These are phyloP conservation scores for Erinaceus europaeus DNA, from an alignment of 2,113 vertebrate species.

Conservation along the genomic window DNA sequence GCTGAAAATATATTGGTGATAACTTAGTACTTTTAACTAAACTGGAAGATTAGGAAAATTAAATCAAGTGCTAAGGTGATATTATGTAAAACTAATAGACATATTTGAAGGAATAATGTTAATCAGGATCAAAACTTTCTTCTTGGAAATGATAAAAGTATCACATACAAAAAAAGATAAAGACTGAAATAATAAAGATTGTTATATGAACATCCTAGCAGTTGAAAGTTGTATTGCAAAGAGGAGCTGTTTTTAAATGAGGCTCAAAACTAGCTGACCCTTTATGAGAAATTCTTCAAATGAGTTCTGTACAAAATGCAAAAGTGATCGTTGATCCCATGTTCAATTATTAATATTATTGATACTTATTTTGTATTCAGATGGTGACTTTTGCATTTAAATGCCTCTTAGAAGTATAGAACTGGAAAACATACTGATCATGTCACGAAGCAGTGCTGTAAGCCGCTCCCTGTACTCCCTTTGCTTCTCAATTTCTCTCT, in stretches of 20 bases:
- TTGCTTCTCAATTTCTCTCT: no score
- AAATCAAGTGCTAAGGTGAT: slow-evolving; percentile 30
- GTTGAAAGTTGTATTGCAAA: background rate
- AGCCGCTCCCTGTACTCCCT: background rate
- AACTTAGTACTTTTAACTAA: slow-evolving; percentile 28
- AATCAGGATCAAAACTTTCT: slow-evolving; percentile 29
- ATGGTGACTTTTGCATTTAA: background rate
- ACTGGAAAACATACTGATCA: background rate
- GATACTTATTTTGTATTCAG: background rate
- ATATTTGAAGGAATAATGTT: background rate
- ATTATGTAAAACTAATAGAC: background rate
- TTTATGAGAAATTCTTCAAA: background rate
- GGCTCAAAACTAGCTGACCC: background rate
- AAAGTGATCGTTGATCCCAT: background rate
- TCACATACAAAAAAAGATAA: background rate
- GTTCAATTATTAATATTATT: background rate
- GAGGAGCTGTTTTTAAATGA: background rate
- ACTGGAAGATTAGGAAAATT: background rate
- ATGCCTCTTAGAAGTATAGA: background rate
- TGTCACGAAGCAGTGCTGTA: no score
- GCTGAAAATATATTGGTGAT: slow-evolving; percentile 3
- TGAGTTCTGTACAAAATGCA: background rate
- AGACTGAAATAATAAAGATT: slow-evolving; percentile 3
- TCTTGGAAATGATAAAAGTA: background rate
- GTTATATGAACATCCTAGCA: background rate